Conservation (phyloP, 1,140 invertebrate genomes). For the Penaeus indicus region DNA sequence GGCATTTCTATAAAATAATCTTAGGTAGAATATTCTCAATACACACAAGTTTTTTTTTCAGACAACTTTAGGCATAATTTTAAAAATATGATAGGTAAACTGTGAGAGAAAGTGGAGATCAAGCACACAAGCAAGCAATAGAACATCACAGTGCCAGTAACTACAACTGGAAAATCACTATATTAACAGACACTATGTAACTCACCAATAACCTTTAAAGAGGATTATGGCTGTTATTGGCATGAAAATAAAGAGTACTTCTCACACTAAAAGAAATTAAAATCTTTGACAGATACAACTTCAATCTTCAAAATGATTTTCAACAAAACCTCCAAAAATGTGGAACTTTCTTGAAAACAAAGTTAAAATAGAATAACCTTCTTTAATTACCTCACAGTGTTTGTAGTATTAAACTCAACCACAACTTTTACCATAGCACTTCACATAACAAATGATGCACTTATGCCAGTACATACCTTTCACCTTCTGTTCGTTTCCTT, state of each 20-base stretch:
- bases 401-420: neutral
- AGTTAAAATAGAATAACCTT: neutral
- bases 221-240: no score
- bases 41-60: neutral
- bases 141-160: no score
- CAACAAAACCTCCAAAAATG: neutral
- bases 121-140: neutral
- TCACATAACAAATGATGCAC: neutral
- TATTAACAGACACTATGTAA: no score
- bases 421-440: neutral
- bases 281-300: no score
- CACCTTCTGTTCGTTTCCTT: no score
- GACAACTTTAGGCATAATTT: neutral
- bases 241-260: no score
- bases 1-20: neutral
- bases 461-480: no score
- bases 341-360: neutral
- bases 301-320: neutral
- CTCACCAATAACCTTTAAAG: no score
- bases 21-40: neutral
- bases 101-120: no score
- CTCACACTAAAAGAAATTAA: neutral
- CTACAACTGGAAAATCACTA: no score
- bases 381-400: neutral
- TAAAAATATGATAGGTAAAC: no score